These are phyloP conservation scores for Mormyrus proboscirostris DNA, from an alignment of 2,797 vertebrate genomes.

Conservation along the genomic window DNA sequence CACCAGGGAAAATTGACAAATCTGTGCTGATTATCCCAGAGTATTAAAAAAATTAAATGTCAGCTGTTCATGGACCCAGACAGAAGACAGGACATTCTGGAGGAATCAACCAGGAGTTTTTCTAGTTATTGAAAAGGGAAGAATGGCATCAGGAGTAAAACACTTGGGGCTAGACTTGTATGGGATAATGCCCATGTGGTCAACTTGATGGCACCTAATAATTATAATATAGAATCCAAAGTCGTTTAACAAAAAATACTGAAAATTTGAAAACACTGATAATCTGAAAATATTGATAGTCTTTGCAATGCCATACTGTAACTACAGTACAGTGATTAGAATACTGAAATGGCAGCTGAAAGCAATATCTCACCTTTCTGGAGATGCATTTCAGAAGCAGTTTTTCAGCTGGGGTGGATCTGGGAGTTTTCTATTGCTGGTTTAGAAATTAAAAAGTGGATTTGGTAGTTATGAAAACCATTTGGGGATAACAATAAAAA, in stretches of 20 bases:
- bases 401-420: background rate
- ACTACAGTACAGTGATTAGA: background rate
- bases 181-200: background rate
- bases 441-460: background rate
- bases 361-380: background rate
- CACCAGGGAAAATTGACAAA: slow-evolving; percentile 29
- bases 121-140: background rate
- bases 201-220: background rate
- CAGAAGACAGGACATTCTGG: background rate
- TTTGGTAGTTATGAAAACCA: background rate
- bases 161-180: background rate
- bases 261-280: background rate
- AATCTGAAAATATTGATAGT: background rate
- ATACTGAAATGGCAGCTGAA: background rate
- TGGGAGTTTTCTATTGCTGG: background rate
- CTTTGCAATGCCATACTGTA: background rate
- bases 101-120: background rate
- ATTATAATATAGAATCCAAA: background rate
- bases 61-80: background rate
- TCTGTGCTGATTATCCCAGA: background rate
- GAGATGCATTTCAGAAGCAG: background rate
- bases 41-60: background rate
- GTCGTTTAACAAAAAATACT: background rate
- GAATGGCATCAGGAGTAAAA: background rate
- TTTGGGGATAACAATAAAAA: background rate